Evolutionary conservation across 2,888 invertebrate genomes (phyloP), one percentile per base, ranked within the genome.

Genomic region (Gortyna flavago): DNA sequence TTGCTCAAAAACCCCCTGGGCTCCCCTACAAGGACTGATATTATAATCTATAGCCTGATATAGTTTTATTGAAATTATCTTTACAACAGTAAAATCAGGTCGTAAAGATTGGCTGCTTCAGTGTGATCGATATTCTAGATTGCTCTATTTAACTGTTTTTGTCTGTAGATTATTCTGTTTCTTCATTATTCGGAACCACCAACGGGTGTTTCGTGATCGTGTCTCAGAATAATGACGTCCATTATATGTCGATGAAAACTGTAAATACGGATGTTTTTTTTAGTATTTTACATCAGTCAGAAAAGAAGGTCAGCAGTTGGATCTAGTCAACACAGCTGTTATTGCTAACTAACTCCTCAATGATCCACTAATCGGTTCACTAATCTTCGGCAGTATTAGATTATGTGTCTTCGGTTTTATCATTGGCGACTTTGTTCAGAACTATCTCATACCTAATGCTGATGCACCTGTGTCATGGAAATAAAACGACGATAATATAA

Each of bases 251-350:
- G 38, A 83, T 77, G 32, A 51, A 59, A 61, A 67, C 54, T 71
- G 67, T 59, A 83, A 83, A 81, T 61, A 85, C 72, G 82, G 83
- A 85, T 81, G 72, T 83, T 81, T 72, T 76, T 41, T 85, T 71
- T 62, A 68, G 66, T 72, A 48, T 41, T 65, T 75, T 44, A 65
- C 68, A 48, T 71, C 38, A 62, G 62, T 65, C 32, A n/a, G 32
- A 25, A 69, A 81, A 75, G 64, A 82, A 83, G 81, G 75, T 75
- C 76, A 61, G 29, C n/a, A 51, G 54, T 54, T 61, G n/a, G 25
- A 18, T 61, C 16, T 61, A 64, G 68, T 71, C 84, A 84, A 80
- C 35, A 82, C n/a, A 71, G 59, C 51, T 72, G 48, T 57, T 69
- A 61, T 61, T 72, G 81, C 21, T 13, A 68, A 81, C n/a, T 66